phyloP scores from a whole-genome alignment of 2,797 vertebrate genomes.

The Miopithecus talapoin region DNA sequence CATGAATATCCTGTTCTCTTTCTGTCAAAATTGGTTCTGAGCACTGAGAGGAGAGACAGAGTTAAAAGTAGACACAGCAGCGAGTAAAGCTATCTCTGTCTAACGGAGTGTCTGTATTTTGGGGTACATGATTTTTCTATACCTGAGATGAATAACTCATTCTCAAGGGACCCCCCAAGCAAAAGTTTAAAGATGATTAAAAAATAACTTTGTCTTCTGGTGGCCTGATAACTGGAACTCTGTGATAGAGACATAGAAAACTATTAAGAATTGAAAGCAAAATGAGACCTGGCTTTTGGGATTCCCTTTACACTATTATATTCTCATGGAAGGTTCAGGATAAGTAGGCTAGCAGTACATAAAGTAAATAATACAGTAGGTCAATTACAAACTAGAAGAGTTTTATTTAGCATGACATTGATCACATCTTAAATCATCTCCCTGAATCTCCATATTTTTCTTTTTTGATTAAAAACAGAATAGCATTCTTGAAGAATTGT shows the following conservation, averaged over 20 bases:
- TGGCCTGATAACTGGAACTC: not conserved
- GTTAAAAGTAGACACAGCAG: not conserved
- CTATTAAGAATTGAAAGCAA: not conserved
- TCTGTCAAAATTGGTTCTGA: constrained; percentile 31
- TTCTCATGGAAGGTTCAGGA: not conserved
- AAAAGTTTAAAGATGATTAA: not conserved
- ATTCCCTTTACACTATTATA: not conserved
- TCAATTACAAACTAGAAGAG: not conserved
- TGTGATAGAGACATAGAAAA: not conserved
- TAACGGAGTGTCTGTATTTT: not conserved
- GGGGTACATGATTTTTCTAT: not conserved
- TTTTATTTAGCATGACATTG: constrained; percentile 16
- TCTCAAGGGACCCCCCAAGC: not conserved
- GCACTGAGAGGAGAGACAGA: not conserved
- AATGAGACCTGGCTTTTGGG: not conserved
- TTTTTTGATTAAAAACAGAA: constrained; percentile 48
- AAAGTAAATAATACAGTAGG: not conserved
- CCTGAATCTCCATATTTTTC: not conserved
- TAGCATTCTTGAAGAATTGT: not conserved
- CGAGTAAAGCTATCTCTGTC: not conserved
- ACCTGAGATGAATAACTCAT: not conserved
- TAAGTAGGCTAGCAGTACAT: not conserved
- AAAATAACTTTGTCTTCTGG: not conserved
- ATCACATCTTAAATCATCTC: constrained; percentile 29
- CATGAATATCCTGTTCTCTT: constrained; percentile 40